A percentile compares a stretch with the other conserved stretches of the same genome.
Evolutionary conservation across 2,888 invertebrate species (phyloP).

Genomic region (Drosophila diplacantha): DNA sequence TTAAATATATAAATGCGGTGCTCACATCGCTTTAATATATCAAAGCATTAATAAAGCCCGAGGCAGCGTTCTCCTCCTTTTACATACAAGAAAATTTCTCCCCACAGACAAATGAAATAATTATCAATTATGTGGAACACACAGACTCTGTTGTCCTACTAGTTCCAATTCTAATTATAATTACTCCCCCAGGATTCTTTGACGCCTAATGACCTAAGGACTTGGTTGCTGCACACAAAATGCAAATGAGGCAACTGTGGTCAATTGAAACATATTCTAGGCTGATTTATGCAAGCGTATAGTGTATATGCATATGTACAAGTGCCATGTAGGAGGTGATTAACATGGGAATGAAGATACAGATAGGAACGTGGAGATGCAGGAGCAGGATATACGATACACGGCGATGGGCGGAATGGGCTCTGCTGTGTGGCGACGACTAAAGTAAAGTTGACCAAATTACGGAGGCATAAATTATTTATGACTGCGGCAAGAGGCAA

Average conservation of each 20-base stretch:
- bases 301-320: conserved; percentile 6
- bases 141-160: conserved; percentile 27
- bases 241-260: conserved; percentile 47
- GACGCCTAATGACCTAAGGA: conserved; percentile 48
- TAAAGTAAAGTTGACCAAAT: conserved; percentile 63
- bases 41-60: conserved; percentile 11
- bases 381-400: not conserved
- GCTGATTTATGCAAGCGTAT: conserved; percentile 53
- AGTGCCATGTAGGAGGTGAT: conserved; percentile 37
- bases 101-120: conserved; percentile 37
- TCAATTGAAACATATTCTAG: conserved; percentile 53
- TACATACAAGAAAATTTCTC: conserved; percentile 14
- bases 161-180: conserved; percentile 40
- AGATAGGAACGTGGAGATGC: conserved; percentile 16
- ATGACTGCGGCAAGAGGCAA: conserved; percentile 60
- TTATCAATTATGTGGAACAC: conserved; percentile 37
- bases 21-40: not conserved
- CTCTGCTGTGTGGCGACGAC: conserved; percentile 16
- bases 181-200: conserved; percentile 42
- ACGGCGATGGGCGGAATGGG: conserved; percentile 8
- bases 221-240: conserved; percentile 28
- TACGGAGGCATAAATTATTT: conserved; percentile 68
- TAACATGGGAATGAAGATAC: conserved; percentile 48
- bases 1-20: not conserved
- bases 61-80: conserved; percentile 10